Base-by-base conservation (phyloP, 1,140 invertebrate species). In the Penaeus vannamei region DNA sequence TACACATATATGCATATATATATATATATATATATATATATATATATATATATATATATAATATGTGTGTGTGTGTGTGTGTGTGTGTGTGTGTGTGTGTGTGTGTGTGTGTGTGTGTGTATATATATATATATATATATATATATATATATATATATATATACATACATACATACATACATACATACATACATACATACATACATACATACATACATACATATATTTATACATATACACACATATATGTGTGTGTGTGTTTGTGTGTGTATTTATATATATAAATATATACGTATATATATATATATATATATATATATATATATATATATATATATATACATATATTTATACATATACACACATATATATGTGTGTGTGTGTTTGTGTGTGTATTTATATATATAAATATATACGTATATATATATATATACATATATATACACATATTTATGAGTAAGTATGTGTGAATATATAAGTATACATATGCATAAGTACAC, bases 231-330 rank as follows among this genome's bases (percentile, higher is more conserved):
- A 66, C 12, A 23, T 26, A 66, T 66, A 23, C 7, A 23, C 14
- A 66, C 14, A 5, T 66, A 66, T 66, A 66, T 66, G 14, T 42
- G 8, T n/a, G n/a, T n/a, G n/a, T n/a, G n/a, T n/a, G n/a, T n/a
- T n/a, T n/a, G n/a, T n/a, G n/a, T 64, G n/a, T 64, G 26, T 66
- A 66, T 66, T 8, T 66, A 26, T 5, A 26, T 66, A 5, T 66
- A 66, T 4, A 66, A 8, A 26, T 66, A 66, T 66, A 66, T 66
- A 5, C 14, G 14, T 66, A 66, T 66, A 66, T 5, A 66, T 66
- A 66, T 66, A 66, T 66, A 66, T 66, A 5, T 66, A 66, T 42
- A 42, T 83, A 60, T 83, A 83, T 83, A 83, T 83, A 83, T 60
- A 83, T 83, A 83, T 60, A 83, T 42, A 83, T 82, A 5, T 36